Base-by-base conservation (phyloP, 1,140 invertebrate genomes). In the Cydia strobilella region DNA sequence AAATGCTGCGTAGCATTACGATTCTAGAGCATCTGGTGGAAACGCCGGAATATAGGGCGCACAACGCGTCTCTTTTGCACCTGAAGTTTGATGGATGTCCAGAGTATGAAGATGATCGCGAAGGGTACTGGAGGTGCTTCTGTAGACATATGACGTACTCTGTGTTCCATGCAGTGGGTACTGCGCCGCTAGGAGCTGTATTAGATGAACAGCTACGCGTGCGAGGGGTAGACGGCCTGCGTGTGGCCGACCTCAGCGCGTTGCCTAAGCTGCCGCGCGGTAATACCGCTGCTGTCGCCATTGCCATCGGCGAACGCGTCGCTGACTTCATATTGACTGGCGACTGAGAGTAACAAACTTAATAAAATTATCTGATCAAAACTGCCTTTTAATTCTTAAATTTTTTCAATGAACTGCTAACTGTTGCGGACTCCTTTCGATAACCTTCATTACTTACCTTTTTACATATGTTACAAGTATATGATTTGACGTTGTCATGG, bases 1-100 rank as follows among this genome's bases (percentile, higher is more conserved):
- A 95, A 9, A 86, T 96, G 13, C 84, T 96, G 0, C 87, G 93
- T 10, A 95, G 94, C 0, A 91, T 96, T 0, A 88, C 93, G 25
- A 88, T 94, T 9, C 87, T 94, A 0, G 80, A 95, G 35, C 84
- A 94, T 9, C 48, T 96, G 27, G 86, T 93, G 48, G 84, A 94
- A 2, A 95, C 95, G 7, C 83, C 88, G 10, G 84, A 93, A 0
- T 95, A 96, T 82, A 83, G 91, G 80, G 63, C 74, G 31, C 39
- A 77, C 1, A 81, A 83, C 18, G 88, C 87, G 1, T 76, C 76
- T 0, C 45, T 89, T 5, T 15, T 84, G 9, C 63, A 45, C 7
- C 69, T 86, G 20, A 66, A 75, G 5, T 72, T 88, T 0, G 20
- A 69, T 6, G 84, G 75, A 1, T 88, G 86, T 72, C 76, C 80